Base-by-base conservation (phyloP, 1,140 invertebrate genomes). In the Bombus turneri region DNA sequence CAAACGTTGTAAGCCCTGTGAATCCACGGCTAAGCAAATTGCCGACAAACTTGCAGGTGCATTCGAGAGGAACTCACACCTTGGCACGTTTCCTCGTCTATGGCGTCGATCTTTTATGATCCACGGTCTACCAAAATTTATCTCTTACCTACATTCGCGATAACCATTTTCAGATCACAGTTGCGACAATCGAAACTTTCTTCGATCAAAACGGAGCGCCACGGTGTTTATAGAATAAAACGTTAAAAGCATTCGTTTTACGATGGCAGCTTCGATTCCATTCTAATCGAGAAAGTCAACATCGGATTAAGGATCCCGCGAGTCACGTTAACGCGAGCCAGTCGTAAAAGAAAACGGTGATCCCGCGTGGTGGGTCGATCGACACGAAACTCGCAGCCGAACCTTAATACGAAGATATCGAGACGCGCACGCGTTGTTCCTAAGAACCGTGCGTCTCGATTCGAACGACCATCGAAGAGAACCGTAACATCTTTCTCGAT, bases 311-410 rank as follows among this genome's bases (percentile, higher is more conserved):
- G 66, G 78, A 85, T 82, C 62, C 81, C 31, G 71, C 43, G 82
- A 74, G 15, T 87, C 59, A 77, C 37, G 72, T 86, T 76, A 43
- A 39, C 62, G 84, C 66, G 68, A 37, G 25, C 47, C 31, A 86
- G 86, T 90, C 89, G 83, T 90, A 90, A 90, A 90, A 90, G 68
- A 71, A 90, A 90, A 88, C 83, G 80, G 66, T 90, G 83, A 90
- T 90, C 89, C 89, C 76, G 76, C 39, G 64, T 39, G 57, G 37
- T 22, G 34, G 78, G 68, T 86, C 82, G 6, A 77, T 88, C 69
- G 88, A 90, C 89, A 90, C 89, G 89, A 77, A 89, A 68, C 72
- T 86, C 81, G 57, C 57, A 66, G 87, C 81, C 66, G 57, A 22
- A 64, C 66, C 66, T 72, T 80, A 80, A 85, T 80, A 47, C 37